Percentiles rank a stretch among this genome's conserved stretches.
phyloP scores from a whole-genome alignment of 2,797 vertebrate genomes.

The Cyprinella venusta region DNA sequence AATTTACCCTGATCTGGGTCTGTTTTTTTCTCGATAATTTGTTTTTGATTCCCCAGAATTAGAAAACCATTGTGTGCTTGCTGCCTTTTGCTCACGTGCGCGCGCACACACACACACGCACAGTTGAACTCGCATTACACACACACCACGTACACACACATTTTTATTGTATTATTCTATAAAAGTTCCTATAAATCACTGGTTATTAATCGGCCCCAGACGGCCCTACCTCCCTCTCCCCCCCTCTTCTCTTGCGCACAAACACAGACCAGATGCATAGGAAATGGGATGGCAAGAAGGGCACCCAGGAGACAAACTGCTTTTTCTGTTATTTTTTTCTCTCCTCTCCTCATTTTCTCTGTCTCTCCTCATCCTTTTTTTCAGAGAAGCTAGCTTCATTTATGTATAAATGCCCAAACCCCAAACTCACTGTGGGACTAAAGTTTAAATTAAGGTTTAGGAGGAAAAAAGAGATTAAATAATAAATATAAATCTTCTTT shows the following conservation, averaged over 20 bases:
- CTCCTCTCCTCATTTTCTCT: conserved; percentile 42
- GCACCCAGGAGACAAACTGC: conserved; percentile 88
- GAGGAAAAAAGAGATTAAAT: conserved; percentile 71
- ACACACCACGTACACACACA: conserved; percentile 77
- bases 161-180: conserved; percentile 99
- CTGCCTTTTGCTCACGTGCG: conserved; percentile 65
- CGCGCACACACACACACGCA: conserved; percentile 21
- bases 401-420: conserved; percentile 78
- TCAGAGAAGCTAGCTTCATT: conserved; percentile 75
- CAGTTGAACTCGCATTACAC: conserved; percentile 54
- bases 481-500: conserved; percentile 74
- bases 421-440: conserved; percentile 79
- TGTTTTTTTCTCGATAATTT: conserved; percentile 90
- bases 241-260: conserved; percentile 72
- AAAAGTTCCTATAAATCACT: conserved; percentile 99
- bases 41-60: conserved; percentile 98
- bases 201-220: conserved; percentile 94
- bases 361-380: conserved; percentile 66
- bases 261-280: conserved; percentile 87
- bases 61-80: conserved; percentile 91
- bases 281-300: conserved; percentile 89
- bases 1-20: conserved; percentile 88
- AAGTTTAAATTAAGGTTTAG: conserved; percentile 80
- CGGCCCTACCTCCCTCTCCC: conserved; percentile 72
- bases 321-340: conserved; percentile 68